These are phyloP conservation scores for Acanthosoma haemorrhoidale DNA, from an alignment of 2,888 invertebrate species.

Conservation along the genomic window DNA sequence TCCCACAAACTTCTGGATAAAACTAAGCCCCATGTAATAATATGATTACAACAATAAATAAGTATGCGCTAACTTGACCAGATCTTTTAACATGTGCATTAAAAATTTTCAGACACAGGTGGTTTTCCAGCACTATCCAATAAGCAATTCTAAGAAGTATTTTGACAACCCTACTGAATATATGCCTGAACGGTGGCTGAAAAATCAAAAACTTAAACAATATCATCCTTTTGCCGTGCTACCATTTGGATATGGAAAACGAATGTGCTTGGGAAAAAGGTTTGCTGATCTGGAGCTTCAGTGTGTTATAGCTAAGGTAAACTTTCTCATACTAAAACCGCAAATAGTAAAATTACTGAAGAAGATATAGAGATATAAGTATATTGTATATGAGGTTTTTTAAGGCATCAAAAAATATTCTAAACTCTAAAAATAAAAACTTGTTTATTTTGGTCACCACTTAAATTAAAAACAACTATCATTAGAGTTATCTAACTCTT, in stretches of 20 bases:
- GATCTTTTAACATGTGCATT: not conserved
- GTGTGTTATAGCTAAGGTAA: constrained; percentile 69
- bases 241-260: constrained; percentile 73
- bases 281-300: constrained; percentile 89
- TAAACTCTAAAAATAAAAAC: too few relatives aligned
- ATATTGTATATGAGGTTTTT: too few relatives aligned
- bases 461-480: too few relatives aligned
- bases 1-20: too few relatives aligned
- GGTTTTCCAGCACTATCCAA: constrained; percentile 63
- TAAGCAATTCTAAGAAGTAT: constrained; percentile 43
- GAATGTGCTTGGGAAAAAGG: constrained; percentile 78
- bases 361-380: too few relatives aligned
- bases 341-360: too few relatives aligned
- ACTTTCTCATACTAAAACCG: too few relatives aligned
- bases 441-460: too few relatives aligned
- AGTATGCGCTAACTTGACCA: too few relatives aligned
- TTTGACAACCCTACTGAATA: constrained; percentile 43
- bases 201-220: constrained; percentile 38
- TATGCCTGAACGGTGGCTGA: constrained; percentile 45
- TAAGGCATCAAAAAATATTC: too few relatives aligned
- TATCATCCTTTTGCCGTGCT: constrained; percentile 68
- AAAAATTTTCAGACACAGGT: constrained; percentile 64
- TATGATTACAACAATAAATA: not conserved
- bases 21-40: too few relatives aligned
- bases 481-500: too few relatives aligned